phyloP scores from a whole-genome alignment of 35 echinoderm and acorn worm species.

The Patiria miniata region DNA sequence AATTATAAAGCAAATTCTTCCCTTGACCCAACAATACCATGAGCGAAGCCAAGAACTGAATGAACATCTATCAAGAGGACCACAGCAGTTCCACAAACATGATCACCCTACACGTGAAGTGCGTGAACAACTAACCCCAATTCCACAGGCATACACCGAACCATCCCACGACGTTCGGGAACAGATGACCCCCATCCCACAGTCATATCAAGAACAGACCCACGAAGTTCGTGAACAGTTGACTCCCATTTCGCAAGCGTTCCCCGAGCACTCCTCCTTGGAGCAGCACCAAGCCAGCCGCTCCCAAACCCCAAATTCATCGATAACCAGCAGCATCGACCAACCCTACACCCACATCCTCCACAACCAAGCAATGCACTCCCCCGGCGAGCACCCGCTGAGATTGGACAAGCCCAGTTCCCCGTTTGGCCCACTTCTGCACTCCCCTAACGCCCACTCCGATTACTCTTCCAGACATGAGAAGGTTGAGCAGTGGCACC shows the following conservation, averaged over 20 bases:
- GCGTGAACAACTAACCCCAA: neutral
- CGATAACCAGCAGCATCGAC: conserved; percentile 1
- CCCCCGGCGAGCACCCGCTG: neutral
- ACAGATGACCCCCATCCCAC: neutral
- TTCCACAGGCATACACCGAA: conserved; percentile 9
- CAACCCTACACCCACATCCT: conserved; percentile 8
- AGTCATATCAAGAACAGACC: neutral
- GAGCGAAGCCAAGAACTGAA: conserved; percentile 1
- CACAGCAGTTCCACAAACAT: conserved; percentile 1
- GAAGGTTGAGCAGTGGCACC: conserved; percentile 22
- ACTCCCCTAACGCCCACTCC: conserved; percentile 16
- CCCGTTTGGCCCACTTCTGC: neutral
- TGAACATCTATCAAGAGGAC: neutral
- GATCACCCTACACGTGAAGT: neutral
- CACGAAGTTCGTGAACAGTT: conserved; percentile 4
- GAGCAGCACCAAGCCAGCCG: conserved; percentile 13
- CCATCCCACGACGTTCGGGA: neutral
- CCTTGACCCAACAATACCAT: neutral
- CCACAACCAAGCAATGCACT: conserved; percentile 14
- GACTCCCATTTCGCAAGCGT: neutral
- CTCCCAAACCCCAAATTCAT: conserved; percentile 14
- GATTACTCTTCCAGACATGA: conserved; percentile 7
- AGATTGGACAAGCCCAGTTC: conserved; percentile 13
- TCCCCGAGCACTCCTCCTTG: neutral
- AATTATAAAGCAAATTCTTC: neutral